Evolutionary conservation across 2,113 vertebrate genomes (phyloP), one percentile per base, ranked within the genome.

Genomic region (Anoura caudifer): DNA sequence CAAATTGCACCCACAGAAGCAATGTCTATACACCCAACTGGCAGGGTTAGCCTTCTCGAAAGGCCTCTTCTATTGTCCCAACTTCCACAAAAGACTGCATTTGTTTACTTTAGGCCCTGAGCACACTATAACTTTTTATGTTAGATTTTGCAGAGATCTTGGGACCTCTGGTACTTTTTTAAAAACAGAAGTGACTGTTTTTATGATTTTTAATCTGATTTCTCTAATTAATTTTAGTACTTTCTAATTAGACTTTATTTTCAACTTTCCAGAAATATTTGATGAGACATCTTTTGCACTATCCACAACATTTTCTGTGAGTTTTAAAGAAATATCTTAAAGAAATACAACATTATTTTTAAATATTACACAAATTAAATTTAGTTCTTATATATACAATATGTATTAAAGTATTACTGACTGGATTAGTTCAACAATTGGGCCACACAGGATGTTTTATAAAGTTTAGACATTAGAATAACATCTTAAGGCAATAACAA

Each of bases 401-500:
- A 94, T 92, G 73, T 86, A 98, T 86, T 54, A 5, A 94, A 92
- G 76, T 92, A 80, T 95, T 97, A 91, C 91, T 97, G 97, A 95
- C 91, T 97, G 95, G 96, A 97, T 97, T 97, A 96, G 94, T 87
- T 97, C 95, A 98, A 97, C 94, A 98, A 95, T 95, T 95, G 97
- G 98, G 97, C 98, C 98, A 98, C 98, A 98, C 98, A 98, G 90
- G 96, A 63, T 95, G 98, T 97, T 98, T 98, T 97, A 97, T 97
- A 97, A 98, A 98, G 95, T 98, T 98, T 98, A 98, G 98, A 98
- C 97, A 98, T 85, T 96, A 98, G 95, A 98, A 98, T 97, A 98
- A 98, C 97, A 98, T 98, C 98, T 98, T 98, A 97, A 98, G 98
- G 98, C 98, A 98, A 98, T 97, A 98, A 98, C 98, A 98, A 98